These are phyloP conservation scores for Solen grandis DNA, from an alignment of 1,140 invertebrate genomes.

Conservation along the genomic window DNA sequence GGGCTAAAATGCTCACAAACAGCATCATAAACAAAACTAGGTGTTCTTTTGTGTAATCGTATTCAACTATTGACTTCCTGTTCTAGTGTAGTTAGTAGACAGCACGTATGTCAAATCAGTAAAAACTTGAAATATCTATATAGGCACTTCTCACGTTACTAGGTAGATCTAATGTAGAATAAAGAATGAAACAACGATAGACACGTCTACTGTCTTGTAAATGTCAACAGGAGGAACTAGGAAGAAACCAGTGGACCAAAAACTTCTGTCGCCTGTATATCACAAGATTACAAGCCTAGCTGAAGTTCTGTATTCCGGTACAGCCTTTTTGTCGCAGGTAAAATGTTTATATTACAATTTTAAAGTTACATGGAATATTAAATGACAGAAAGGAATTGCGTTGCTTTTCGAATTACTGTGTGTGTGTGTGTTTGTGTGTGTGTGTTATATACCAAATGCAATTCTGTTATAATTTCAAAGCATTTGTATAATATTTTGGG, in stretches of 20 bases:
- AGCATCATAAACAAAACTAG: too few species aligned
- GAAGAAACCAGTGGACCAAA: conserved; percentile 18
- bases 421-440: too few species aligned
- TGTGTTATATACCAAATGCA: too few species aligned
- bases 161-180: not conserved
- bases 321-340: too few species aligned
- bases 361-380: too few species aligned
- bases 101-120: not conserved
- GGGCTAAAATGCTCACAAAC: too few species aligned
- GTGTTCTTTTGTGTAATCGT: not conserved
- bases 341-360: too few species aligned
- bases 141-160: not conserved
- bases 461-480: too few species aligned
- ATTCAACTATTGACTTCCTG: not conserved
- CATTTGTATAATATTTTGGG: too few species aligned
- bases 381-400: too few species aligned
- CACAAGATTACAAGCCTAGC: conserved; percentile 23
- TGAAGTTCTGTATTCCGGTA: too few species aligned
- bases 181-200: not conserved
- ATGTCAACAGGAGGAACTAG: conserved; percentile 22
- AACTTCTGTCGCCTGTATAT: conserved; percentile 42
- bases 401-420: too few species aligned
- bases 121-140: not conserved
- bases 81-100: not conserved
- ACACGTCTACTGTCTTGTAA: not conserved